Evolutionary conservation across 2,113 vertebrate species (phyloP).

Genomic region (Ariopsis seemanni): DNA sequence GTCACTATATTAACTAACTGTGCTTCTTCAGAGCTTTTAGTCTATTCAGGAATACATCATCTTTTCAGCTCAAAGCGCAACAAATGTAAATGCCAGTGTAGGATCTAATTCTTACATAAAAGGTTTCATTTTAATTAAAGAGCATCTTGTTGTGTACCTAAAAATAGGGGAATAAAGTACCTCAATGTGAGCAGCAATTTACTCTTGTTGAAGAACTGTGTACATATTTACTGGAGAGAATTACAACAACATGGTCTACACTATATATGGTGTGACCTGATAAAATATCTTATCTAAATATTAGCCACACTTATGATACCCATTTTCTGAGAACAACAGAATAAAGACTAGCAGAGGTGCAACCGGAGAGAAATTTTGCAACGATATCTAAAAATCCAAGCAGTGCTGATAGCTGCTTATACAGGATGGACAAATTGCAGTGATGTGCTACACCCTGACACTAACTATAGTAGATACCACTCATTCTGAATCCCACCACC

Average conservation of each 20-base stretch:
- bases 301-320: neutral
- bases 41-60: slow-evolving; percentile 65
- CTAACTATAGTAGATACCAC: neutral
- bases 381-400: neutral
- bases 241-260: slow-evolving; percentile 4
- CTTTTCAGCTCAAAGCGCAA: slow-evolving; percentile 64
- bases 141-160: slow-evolving; percentile 40
- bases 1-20: slow-evolving; percentile 75
- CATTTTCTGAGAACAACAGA: neutral
- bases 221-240: slow-evolving; percentile 10
- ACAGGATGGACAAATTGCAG: neutral
- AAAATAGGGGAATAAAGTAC: slow-evolving; percentile 42
- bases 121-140: slow-evolving; percentile 50
- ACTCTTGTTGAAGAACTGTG: slow-evolving; percentile 7
- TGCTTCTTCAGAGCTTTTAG: slow-evolving; percentile 67
- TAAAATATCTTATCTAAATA: neutral
- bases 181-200: slow-evolving; percentile 45
- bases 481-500: neutral
- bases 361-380: neutral
- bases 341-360: neutral
- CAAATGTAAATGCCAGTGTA: slow-evolving; percentile 55
- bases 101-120: slow-evolving; percentile 50
- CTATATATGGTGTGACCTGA: neutral
- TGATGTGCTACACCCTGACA: neutral
- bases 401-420: neutral